phyloP scores from a whole-genome alignment of 2,113 vertebrate species.

The Pollachius pollachius region DNA sequence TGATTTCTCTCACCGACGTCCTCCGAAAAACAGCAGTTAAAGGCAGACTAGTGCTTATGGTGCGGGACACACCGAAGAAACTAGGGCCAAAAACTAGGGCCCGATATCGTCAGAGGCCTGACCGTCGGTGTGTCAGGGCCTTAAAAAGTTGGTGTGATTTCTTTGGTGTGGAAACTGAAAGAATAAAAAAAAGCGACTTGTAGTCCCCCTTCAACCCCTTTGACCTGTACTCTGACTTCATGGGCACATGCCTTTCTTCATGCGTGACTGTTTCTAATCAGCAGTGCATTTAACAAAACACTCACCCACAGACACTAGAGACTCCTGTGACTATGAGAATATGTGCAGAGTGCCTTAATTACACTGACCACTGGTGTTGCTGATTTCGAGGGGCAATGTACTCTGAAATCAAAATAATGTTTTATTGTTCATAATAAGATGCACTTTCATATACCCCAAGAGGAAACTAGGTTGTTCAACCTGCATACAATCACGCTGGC shows the following conservation, averaged over 20 bases:
- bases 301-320: not conserved
- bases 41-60: too few species aligned
- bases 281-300: not conserved
- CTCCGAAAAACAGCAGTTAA: too few species aligned
- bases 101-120: too few species aligned
- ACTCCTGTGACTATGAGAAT: not conserved
- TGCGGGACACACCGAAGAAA: too few species aligned
- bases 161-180: not conserved
- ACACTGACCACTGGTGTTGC: not conserved
- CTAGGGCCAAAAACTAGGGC: too few species aligned
- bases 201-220: too few species aligned
- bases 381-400: not conserved
- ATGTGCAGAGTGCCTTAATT: not conserved
- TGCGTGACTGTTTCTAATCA: not conserved
- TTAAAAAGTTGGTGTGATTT: too few species aligned
- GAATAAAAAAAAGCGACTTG: not conserved
- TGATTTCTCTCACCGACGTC: too few species aligned
- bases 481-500: too few species aligned
- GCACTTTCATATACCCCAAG: not conserved
- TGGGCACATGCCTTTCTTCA: not conserved
- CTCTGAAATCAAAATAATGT: constrained; percentile 40
- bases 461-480: too few species aligned
- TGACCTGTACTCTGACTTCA: not conserved
- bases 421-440: constrained; percentile 37
- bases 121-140: too few species aligned